Base-by-base conservation (phyloP, 2,888 invertebrate species). In the Agonum fuliginosum region DNA sequence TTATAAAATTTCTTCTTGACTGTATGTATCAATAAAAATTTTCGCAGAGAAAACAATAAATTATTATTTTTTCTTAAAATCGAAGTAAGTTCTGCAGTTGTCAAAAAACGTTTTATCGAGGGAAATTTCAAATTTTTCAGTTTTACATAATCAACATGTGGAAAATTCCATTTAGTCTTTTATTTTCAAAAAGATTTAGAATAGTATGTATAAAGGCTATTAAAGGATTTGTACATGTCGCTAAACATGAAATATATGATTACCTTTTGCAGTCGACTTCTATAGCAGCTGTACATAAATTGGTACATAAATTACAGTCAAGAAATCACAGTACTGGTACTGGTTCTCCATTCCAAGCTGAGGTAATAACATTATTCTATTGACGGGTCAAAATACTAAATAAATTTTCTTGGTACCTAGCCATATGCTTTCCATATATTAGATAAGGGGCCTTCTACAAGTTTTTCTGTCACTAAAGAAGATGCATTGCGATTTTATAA, bases 401-500 rank as follows among this genome's bases (percentile, higher is more conserved):
- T n/a, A n/a, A n/a, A n/a, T n/a, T n/a, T n/a, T n/a, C n/a, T n/a
- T n/a, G n/a, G n/a, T n/a, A n/a, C n/a, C n/a, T 54, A 62, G 58
- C 58, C 58, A 12, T 62, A 62, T 30, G 14, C 30, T 8, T 27
- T 62, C 76, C 97, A 98, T 88, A 95, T 93, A 85, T 88, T 99
- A 83, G 97, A 97, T 10, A 89, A 90, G 80, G 95, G 96, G 19
- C 98, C 99, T 0, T 89, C 92, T 0, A 93, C 91, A 1, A 89
- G 90, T 22, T 93, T 93, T 0, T 91, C 91, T 0, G 82, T 93
- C n/a, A 91, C 88, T 0, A 89, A 90, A 79, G 93, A 93, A 37
- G 93, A 95, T 80, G 94, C 93, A 0, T 82, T 94, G 0, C 84
- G 87, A 41, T 89, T 89, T 76, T 91, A 89, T 80, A 87, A 86